These are phyloP conservation scores for Cheilosia variabilis DNA, from an alignment of 2,888 invertebrate species.

Conservation along the genomic window DNA sequence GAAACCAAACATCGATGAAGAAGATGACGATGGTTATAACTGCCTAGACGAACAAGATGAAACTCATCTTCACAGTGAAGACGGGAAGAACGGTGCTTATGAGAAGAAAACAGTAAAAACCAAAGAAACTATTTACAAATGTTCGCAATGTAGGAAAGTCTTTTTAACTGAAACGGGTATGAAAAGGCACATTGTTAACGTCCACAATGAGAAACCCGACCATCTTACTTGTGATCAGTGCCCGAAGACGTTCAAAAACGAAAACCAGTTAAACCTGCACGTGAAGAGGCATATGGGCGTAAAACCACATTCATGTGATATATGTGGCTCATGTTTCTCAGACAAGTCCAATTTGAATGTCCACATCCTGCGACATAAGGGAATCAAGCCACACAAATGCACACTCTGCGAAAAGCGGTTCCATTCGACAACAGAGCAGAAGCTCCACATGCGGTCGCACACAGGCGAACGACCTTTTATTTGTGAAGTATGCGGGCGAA, in stretches of 20 bases:
- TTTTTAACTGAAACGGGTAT: slow-evolving; percentile 37
- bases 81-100: slow-evolving; percentile 8
- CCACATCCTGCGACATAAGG: slow-evolving; percentile 81
- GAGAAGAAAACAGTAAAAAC: slow-evolving; percentile 7
- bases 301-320: slow-evolving; percentile 77
- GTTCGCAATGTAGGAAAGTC: slow-evolving; percentile 37
- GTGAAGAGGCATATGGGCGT: slow-evolving; percentile 51
- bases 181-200: slow-evolving; percentile 23
- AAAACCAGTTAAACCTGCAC: slow-evolving; percentile 32
- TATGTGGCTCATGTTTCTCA: slow-evolving; percentile 80
- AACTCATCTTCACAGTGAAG: not conserved
- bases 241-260: slow-evolving; percentile 40
- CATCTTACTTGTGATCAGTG: slow-evolving; percentile 34
- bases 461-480: slow-evolving; percentile 72
- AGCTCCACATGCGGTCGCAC: slow-evolving; percentile 67
- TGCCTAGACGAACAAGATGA: not conserved
- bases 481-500: slow-evolving; percentile 67
- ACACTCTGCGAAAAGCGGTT: slow-evolving; percentile 80
- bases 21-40: not conserved
- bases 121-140: slow-evolving; percentile 46
- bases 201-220: not conserved
- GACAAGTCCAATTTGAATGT: slow-evolving; percentile 81
- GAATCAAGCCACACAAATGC: slow-evolving; percentile 81
- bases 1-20: not conserved
- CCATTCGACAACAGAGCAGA: slow-evolving; percentile 67